These are phyloP conservation scores for Ivindomyrus marchei DNA, from an alignment of 2,113 vertebrate genomes.

Conservation along the genomic window DNA sequence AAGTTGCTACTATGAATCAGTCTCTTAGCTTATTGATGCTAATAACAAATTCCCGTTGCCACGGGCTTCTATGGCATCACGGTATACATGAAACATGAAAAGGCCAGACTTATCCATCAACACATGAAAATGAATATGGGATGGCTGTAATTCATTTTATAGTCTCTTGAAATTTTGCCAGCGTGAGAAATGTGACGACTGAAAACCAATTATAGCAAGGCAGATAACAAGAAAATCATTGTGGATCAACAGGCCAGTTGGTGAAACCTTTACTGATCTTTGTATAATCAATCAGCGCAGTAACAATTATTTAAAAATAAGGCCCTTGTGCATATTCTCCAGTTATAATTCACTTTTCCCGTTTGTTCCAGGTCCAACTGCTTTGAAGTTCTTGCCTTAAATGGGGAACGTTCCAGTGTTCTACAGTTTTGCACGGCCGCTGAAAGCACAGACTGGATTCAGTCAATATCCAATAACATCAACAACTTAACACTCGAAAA, in stretches of 20 bases:
- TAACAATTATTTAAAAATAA: neutral
- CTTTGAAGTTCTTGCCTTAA: conserved; percentile 81
- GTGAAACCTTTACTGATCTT: neutral
- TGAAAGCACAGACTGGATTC: conserved; percentile 87
- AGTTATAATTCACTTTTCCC: conserved; percentile 28
- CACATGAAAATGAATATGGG: neutral
- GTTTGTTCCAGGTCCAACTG: conserved; percentile 68
- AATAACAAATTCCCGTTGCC: neutral
- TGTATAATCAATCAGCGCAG: neutral
- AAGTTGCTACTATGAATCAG: neutral
- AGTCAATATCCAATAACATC: conserved; percentile 83
- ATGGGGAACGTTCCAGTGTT: conserved; percentile 74
- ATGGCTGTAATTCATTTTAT: neutral
- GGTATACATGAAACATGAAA: neutral
- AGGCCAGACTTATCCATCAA: neutral
- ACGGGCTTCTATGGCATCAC: neutral
- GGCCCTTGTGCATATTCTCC: neutral
- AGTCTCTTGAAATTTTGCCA: neutral
- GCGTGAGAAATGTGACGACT: neutral
- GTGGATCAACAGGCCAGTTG: neutral
- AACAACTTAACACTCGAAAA: conserved; percentile 76
- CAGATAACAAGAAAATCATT: neutral
- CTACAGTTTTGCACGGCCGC: conserved; percentile 82
- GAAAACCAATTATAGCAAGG: neutral
- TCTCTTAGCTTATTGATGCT: neutral